Evolutionary conservation across 1,140 invertebrate genomes (phyloP), one percentile per base, ranked within the genome.

Genomic region (Pararge aegeria): DNA sequence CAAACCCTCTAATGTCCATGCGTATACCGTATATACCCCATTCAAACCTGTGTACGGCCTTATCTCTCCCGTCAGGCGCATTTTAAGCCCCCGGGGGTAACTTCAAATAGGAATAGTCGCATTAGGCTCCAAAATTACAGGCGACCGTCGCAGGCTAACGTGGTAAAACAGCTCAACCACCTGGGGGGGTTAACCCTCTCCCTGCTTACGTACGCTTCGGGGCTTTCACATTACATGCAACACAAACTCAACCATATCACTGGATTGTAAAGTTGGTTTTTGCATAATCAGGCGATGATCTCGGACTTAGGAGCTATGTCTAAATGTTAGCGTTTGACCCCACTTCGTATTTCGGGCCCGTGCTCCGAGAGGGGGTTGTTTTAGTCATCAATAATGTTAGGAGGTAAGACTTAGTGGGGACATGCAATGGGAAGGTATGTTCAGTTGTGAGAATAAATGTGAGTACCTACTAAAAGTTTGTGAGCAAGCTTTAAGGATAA

Each of bases 111-210:
- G 79, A 88, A 87, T 86, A 86, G 86, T 80, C 81, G 83, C 83
- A 89, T 89, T 87, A 89, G 83, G 78, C 75, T 69, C 78, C 79
- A 80, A 86, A 89, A 89, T 87, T 89, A 83, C 83, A 87, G 78
- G 81, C 79, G 79, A 84, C 82, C 83, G 84, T 87, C 84, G 80
- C 81, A 74, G 83, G 75, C 84, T 86, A 86, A 86, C 85, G 85
- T 88, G 85, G 85, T 88, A 75, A 88, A 83, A 81, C 68, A 75
- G 78, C 72, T 79, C 75, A 78, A 80, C 83, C 79, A 84, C 81
- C 80, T 81, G 75, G 76, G 75, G 78, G 83, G 79, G 67, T 61
- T 80, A 77, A 77, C 75, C 74, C 72, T 70, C 75, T 73, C 73
- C 67, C 70, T 54, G 56, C 15, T 49, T 63, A 64, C 55, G 48